These are phyloP conservation scores for Notothenia rossii DNA, from an alignment of 2,113 vertebrate species.

Conservation along the genomic window DNA sequence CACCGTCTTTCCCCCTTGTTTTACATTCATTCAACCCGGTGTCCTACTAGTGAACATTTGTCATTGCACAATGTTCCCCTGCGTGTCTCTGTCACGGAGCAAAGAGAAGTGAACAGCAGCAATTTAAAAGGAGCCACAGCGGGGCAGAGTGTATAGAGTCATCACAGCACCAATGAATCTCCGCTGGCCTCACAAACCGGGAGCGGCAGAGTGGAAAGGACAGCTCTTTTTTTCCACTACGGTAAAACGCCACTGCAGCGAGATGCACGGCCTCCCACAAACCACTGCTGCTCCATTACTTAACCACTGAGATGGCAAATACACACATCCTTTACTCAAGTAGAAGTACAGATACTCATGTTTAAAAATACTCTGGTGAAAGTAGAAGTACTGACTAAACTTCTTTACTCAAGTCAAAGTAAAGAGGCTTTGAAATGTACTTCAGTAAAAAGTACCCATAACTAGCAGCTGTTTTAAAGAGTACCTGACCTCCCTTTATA, in stretches of 20 bases:
- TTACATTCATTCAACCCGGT: constrained; percentile 39
- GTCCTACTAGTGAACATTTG: constrained; percentile 25
- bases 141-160: constrained; percentile 48
- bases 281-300: constrained; percentile 63
- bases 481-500: no score
- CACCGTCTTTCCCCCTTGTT: constrained; percentile 1
- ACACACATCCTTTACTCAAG: no score
- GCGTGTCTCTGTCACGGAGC: constrained; percentile 33
- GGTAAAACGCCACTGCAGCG: constrained; percentile 25
- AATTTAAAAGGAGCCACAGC: constrained; percentile 49
- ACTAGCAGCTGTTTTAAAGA: no score
- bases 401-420: no score
- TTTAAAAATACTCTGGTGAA: no score
- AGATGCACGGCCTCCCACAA: constrained; percentile 60
- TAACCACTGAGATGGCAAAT: no score
- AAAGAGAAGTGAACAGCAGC: constrained; percentile 57
- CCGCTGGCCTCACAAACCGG: constrained; percentile 28
- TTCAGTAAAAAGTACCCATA: no score
- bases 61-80: background rate
- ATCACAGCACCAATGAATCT: constrained; percentile 64
- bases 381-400: no score
- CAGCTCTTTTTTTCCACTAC: constrained; percentile 55
- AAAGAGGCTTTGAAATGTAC: no score
- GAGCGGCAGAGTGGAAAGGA: constrained; percentile 67
- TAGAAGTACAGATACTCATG: no score